Evolutionary conservation across 2,888 invertebrate species (phyloP), one percentile per base, ranked within the genome.

Genomic region (Pemphredon lugubris): DNA sequence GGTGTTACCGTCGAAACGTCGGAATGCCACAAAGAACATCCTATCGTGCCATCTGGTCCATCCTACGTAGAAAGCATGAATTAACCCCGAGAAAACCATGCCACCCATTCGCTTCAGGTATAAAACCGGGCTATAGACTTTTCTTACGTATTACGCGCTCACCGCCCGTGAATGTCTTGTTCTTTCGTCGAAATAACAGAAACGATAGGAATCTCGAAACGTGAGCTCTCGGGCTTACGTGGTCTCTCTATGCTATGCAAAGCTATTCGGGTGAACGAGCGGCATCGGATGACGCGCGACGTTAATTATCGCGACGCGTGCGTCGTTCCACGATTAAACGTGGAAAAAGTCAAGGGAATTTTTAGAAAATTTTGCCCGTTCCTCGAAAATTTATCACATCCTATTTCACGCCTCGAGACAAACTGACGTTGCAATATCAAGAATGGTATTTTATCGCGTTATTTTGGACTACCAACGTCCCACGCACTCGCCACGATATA

Each of bases 1-100:
- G 47, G 65, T 45, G 59, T 76, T 69, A 20, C 66, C 55, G 67
- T 70, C n/a, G 60, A 67, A 77, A 61, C 58, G 48, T 66, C 65
- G 65, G 61, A 54, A 65, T 58, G 59, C 70, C 60, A 77, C 71
- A 66, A 80, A 80, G 74, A 60, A 39, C 72, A 40, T 42, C 58
- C 69, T 74, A 77, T 80, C 79, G 63, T 50, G 69, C 74, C 79
- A 79, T 80, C 80, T 79, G 77, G 70, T 32, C 68, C 61, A 47
- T 47, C 61, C 53, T 50, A 39, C 45, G 23, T 45, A 59, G 61
- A 42, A 39, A 45, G 63, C 68, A 72, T 69, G 77, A 80, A 77
- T 79, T 77, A 80, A 80, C 80, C 54, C 51, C 16, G 39, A 69
- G 53, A 42, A n/a, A 51, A 63, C 61, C 54, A 11, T 34, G 18